Evolutionary conservation across 2,888 invertebrate genomes (phyloP).

Genomic region (Lapara coniferarum): DNA sequence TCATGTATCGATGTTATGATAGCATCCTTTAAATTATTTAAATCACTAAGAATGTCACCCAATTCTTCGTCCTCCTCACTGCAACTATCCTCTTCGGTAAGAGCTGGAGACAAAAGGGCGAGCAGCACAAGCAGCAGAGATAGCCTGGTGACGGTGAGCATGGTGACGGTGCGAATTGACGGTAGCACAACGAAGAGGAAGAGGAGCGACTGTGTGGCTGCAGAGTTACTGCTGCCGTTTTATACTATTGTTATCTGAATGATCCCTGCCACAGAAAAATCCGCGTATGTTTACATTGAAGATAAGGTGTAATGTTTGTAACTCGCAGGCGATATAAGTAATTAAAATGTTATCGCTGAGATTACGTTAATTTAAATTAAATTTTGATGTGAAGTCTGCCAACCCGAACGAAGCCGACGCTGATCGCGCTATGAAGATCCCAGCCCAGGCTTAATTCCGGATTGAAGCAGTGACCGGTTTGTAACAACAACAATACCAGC

Average conservation of each 20-base stretch:
- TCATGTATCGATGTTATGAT: neutral
- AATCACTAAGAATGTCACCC: too few relatives aligned
- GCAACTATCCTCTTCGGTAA: neutral
- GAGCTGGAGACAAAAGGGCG: neutral
- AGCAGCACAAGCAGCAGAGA: constrained; percentile 24
- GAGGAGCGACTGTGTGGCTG: neutral
- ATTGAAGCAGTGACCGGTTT: too few relatives aligned
- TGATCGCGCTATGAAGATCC: too few relatives aligned
- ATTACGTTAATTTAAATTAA: too few relatives aligned
- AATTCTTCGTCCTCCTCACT: neutral
- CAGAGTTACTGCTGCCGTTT: neutral
- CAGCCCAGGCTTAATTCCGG: too few relatives aligned
- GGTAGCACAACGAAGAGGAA: neutral
- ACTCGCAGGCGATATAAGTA: too few relatives aligned
- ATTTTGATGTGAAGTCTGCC: too few relatives aligned
- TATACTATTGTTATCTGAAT: neutral
- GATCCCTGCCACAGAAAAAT: neutral
- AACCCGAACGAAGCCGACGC: too few relatives aligned
- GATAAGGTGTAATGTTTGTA: neutral
- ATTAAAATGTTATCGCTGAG: too few relatives aligned
- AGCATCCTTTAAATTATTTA: too few relatives aligned
- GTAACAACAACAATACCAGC: too few relatives aligned
- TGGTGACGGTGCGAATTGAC: neutral
- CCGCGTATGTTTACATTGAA: neutral
- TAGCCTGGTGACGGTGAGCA: constrained; percentile 21